Base-by-base conservation (phyloP, 2,113 vertebrate species). In the Hypomesus transpacificus region DNA sequence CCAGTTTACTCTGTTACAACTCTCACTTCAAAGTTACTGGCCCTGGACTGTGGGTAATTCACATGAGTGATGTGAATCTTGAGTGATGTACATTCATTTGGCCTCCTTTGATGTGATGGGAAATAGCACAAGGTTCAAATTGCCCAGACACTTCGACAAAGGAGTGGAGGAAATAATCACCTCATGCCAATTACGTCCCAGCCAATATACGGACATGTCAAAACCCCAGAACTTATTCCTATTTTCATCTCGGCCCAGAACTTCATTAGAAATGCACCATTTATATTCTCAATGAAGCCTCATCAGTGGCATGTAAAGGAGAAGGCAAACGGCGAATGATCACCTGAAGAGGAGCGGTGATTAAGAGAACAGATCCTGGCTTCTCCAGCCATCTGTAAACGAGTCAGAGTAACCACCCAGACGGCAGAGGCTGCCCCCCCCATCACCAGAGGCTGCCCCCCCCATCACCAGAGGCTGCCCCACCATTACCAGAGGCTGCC, bases 241-340 rank as follows among this genome's bases (percentile, higher is more conserved):
- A 28, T 65, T 64, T 57, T 64, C 56, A 54, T 70, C 61, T 65
- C 6, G 51, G 64, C 34, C 31, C 31, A 34, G 46, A 68, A 68
- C 50, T 69, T 67, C 64, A 62, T 76, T 70, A 66, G 20, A 51
- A 52, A 66, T 61, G n/a, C n/a, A 63, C 63, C 63, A 71, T 76
- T 67, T 70, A 70, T 76, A 71, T 66, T 59, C 68, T 53, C 52
- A 71, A 66, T 52, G 68, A 76, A 62, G 68, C 62, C 75, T 76
- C 74, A 71, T 71, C 66, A 67, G 22, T 18, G 59, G 68, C 60
- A 31, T 61, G 22, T 24, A 22, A 56, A 60, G 66, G 70, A 57
- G 51, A 76, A 76, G 67, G 62, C 66, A 76, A 71, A 76, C 67
- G 69, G 75, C 75, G 67, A 71, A 67, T 71, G 70, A 71, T 76